phyloP scores from a whole-genome alignment of 2,888 invertebrate species.

The Rhogogaster chlorosoma region DNA sequence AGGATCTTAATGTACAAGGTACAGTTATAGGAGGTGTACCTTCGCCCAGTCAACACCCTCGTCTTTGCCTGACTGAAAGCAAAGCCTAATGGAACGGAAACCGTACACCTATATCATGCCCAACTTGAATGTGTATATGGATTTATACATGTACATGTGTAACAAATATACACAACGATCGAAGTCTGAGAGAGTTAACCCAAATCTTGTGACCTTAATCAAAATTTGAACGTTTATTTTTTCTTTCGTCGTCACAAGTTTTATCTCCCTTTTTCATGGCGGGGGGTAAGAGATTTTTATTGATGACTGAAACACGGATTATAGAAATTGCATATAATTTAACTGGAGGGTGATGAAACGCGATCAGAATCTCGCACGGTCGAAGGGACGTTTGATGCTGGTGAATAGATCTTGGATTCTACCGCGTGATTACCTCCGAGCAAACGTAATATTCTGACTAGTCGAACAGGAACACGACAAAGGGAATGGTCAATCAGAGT shows the following conservation, averaged over 20 bases:
- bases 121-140: not conserved
- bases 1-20: conserved; percentile 53
- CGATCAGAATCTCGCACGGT: not conserved
- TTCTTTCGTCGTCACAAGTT: no score
- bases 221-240: not conserved
- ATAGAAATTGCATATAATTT: not conserved
- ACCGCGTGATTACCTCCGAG: conserved; percentile 49
- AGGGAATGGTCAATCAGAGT: conserved; percentile 39
- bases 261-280: not conserved
- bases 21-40: conserved; percentile 37
- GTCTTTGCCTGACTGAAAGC: conserved; percentile 52
- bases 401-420: conserved; percentile 41
- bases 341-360: not conserved
- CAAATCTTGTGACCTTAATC: not conserved
- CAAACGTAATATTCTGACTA: conserved; percentile 51
- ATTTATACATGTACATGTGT: not conserved
- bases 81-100: conserved; percentile 54
- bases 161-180: not conserved
- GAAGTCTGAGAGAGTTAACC: not conserved
- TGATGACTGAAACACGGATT: not conserved
- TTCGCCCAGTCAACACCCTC: conserved; percentile 46
- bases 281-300: not conserved
- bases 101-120: conserved; percentile 11
- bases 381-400: conserved; percentile 3
- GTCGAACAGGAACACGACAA: conserved; percentile 26